Percentiles rank a stretch among this genome's conserved stretches.
phyloP scores from a whole-genome alignment of 1,140 invertebrate genomes.

The Drosophila tani region DNA sequence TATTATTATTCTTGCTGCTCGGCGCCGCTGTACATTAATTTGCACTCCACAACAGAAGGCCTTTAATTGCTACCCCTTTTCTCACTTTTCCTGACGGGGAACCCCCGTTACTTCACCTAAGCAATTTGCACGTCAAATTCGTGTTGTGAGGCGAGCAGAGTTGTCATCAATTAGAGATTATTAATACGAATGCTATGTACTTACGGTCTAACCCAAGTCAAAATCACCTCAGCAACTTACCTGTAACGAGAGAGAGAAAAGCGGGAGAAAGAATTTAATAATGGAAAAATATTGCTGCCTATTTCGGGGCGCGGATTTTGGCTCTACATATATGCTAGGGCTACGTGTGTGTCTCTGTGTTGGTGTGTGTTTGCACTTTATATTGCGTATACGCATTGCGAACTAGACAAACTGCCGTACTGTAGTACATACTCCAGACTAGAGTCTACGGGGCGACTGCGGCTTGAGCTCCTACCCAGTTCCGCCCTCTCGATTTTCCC shows the following conservation, averaged over 20 bases:
- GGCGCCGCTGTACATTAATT: constrained; percentile 74
- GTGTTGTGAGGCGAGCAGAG: constrained; percentile 39
- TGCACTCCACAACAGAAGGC: constrained; percentile 37
- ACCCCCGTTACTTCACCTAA: constrained; percentile 47
- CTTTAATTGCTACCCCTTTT: constrained; percentile 64
- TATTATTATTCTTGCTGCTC: constrained; percentile 71
- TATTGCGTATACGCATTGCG: constrained; percentile 64
- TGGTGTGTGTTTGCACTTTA: constrained; percentile 10
- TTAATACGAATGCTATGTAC: constrained; percentile 45
- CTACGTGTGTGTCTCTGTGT: constrained; percentile 5
- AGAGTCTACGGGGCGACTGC: constrained; percentile 40
- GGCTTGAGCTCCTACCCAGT: constrained; percentile 43
- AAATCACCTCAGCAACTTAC: constrained; percentile 38
- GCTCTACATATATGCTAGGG: background rate
- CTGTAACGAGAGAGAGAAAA: constrained; percentile 39
- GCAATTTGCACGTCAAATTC: constrained; percentile 69
- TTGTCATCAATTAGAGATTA: constrained; percentile 64
- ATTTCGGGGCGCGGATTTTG: constrained; percentile 52
- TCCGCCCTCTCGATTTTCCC: background rate
- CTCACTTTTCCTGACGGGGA: constrained; percentile 41
- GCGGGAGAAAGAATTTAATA: constrained; percentile 23
- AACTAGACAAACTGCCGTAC: constrained; percentile 34
- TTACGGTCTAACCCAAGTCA: background rate
- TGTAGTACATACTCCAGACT: constrained; percentile 42
- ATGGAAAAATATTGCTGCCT: constrained; percentile 65